A percentile compares a stretch with the other conserved stretches of the same genome.
Conservation (phyloP, 1,140 invertebrate genomes). For the Lerema accius region DNA sequence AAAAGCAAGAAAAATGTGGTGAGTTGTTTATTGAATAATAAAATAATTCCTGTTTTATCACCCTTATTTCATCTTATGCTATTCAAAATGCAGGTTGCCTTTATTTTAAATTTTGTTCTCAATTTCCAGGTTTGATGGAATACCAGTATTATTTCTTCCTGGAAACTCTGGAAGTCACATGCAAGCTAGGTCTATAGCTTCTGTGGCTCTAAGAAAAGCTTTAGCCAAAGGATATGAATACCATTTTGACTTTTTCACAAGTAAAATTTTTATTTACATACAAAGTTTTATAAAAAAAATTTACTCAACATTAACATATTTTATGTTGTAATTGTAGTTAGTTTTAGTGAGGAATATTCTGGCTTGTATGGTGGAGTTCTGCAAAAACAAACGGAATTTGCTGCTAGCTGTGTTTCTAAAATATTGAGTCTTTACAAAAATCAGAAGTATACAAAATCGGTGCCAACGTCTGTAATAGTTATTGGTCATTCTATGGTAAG, state of each 20-base stretch:
- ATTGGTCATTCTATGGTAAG: constrained; percentile 96
- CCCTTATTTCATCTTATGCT: no score
- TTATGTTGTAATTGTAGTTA: constrained; percentile 78
- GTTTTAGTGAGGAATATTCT: constrained; percentile 92
- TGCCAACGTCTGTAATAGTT: constrained; percentile 87
- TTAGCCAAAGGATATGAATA: constrained; percentile 71
- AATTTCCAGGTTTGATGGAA: constrained; percentile 87
- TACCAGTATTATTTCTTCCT: constrained; percentile 96
- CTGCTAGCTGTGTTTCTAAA: constrained; percentile 87
- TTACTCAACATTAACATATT: neutral
- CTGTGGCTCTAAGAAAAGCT: constrained; percentile 92
- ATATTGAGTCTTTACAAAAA: constrained; percentile 89
- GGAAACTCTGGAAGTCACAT: constrained; percentile 95
- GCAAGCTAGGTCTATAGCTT: constrained; percentile 92
- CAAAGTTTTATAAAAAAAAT: constrained; percentile 4
- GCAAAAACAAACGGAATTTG: constrained; percentile 90
- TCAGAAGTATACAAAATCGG: constrained; percentile 65
- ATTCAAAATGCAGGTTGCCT: no score
- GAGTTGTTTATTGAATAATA: constrained; percentile 26
- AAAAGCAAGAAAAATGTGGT: constrained; percentile 86
- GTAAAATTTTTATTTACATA: constrained; percentile 53
- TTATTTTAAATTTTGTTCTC: constrained; percentile 25
- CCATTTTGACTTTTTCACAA: constrained; percentile 95
- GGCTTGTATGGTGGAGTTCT: constrained; percentile 91
- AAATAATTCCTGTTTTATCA: no score